Evolutionary conservation across 1,140 invertebrate genomes (phyloP), one percentile per base, ranked within the genome.

Genomic region (Dermatophagoides farinae): DNA sequence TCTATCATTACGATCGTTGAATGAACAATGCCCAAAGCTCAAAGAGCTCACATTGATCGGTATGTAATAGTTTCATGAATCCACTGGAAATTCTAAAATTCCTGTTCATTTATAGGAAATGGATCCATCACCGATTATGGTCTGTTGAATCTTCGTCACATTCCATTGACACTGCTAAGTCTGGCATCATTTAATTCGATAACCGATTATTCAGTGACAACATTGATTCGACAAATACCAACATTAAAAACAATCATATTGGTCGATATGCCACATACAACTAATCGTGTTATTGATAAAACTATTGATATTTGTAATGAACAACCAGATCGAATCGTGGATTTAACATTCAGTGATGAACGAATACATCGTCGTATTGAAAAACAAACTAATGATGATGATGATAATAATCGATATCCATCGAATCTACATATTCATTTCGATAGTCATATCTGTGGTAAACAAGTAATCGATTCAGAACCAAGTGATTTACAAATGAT

Each of bases 401-500:
- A 31, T 31, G 8, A 31, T 31, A 31, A 4, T 2, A 2, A 5
- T 9, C 12, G 1, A 12, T 47, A 47, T 37, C 58, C 58, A n/a
- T 12, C 2, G 2, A 60, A 60, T 43, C 22, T 60, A 23, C 1
- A 10, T 9, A n/a, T 60, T 18, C 10, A 50, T n/a, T 37, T 60
- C 10, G 58, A 60, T 38, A 41, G 37, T 38, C 43, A 50, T 47
- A n/a, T 55, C 2, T 31, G 43, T 50, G 44, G 58, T 39, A 60
- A 47, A 40, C 41, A 47, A 4, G 16, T 60, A 9, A n/a, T n/a
- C 14, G 46, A 60, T 22, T 16, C 41, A 6, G 58, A 47, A 39
- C 58, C 58, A 31, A 60, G 50, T 18, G 46, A 46, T 37, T 11
- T 60, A 12, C 58, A 60, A 40, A 60, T 60, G 58, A 51, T 60